Conservation (phyloP, 2,113 vertebrate species). For the Tetraodon nigroviridis region DNA sequence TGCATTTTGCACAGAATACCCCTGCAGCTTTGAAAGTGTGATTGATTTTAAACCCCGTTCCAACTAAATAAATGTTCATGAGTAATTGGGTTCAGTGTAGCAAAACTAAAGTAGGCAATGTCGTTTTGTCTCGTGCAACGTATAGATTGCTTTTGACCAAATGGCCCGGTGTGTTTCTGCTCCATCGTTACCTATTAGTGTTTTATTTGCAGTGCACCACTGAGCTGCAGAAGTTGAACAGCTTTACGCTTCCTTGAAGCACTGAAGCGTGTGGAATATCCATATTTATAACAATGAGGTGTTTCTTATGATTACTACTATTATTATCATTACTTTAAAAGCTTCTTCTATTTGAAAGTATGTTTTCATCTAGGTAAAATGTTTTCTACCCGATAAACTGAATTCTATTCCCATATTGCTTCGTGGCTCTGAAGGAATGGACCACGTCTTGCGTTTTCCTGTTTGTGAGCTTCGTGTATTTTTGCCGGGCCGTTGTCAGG, state of each 20-base stretch:
- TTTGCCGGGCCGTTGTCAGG: constrained; percentile 46
- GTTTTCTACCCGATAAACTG: constrained; percentile 23
- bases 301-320: neutral
- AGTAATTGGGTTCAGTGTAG: neutral
- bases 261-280: neutral
- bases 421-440: constrained; percentile 3
- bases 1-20: neutral
- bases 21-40: neutral
- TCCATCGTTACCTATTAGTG: neutral
- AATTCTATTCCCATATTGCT: constrained; percentile 22
- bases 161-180: neutral
- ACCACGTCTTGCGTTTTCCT: constrained; percentile 16
- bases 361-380: constrained; percentile 6
- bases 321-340: no score
- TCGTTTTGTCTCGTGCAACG: neutral
- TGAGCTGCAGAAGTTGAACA: neutral
- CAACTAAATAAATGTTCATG: neutral
- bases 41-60: constrained; percentile 1
- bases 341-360: neutral
- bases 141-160: neutral
- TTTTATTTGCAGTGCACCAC: neutral
- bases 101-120: neutral
- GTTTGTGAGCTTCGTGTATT: constrained; percentile 42
- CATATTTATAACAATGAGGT: neutral
- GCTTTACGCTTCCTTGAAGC: neutral